Evolutionary conservation across 2,113 vertebrate species (phyloP).

Genomic region (Canis aureus): DNA sequence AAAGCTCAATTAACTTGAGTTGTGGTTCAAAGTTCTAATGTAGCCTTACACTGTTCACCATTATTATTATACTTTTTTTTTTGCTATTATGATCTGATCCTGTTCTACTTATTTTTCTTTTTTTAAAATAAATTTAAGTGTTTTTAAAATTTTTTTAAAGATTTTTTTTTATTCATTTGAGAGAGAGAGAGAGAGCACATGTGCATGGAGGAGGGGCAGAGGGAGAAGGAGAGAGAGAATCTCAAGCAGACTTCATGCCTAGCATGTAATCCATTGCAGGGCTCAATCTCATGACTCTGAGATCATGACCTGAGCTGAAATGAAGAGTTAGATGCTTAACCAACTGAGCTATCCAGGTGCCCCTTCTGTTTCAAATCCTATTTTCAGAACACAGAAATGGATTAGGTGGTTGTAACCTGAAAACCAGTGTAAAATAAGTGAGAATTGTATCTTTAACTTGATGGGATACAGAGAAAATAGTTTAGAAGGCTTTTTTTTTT

Average conservation of each 20-base stretch:
- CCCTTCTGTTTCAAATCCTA: neutral
- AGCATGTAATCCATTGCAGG: neutral
- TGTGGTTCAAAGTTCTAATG: neutral
- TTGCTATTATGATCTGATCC: neutral
- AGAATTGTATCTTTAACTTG: neutral
- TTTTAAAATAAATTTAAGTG: neutral
- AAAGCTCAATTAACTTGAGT: neutral
- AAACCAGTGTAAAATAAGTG: neutral
- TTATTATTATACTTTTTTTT: neutral
- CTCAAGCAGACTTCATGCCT: neutral
- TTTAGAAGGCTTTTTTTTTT: neutral
- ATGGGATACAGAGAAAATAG: neutral
- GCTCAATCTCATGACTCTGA: neutral
- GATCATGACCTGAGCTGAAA: neutral
- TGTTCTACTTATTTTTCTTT: neutral
- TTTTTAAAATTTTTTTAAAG: neutral
- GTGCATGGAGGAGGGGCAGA: neutral
- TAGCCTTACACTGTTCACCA: neutral
- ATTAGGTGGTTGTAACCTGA: neutral
- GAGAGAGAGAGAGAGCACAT: neutral
- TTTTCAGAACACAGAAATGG: neutral
- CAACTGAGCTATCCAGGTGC: neutral
- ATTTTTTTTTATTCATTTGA: neutral
- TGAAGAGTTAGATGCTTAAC: neutral
- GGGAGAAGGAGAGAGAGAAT: neutral